phyloP scores from a whole-genome alignment of 2,797 vertebrate species.

The Rhincodon typus region DNA sequence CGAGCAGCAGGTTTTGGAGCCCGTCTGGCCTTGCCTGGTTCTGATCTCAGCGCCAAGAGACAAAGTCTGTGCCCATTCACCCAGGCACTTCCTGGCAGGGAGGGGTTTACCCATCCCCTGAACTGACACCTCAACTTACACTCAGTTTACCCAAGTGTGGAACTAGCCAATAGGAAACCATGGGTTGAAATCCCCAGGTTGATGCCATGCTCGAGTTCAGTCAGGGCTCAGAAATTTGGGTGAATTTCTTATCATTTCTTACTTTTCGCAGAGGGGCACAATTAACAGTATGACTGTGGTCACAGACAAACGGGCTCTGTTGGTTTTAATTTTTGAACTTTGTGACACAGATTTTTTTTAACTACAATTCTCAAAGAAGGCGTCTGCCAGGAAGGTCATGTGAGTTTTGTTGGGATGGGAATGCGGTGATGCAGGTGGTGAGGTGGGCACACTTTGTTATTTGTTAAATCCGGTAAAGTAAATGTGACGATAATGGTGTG shows the following conservation, averaged over 20 bases:
- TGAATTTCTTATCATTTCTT: too few species aligned
- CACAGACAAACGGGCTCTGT: neutral
- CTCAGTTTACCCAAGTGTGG: neutral
- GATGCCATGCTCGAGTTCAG: neutral
- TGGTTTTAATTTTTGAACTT: neutral
- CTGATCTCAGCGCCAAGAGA: neutral
- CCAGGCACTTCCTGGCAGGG: neutral
- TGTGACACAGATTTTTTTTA: neutral
- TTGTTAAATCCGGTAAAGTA: neutral
- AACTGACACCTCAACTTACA: neutral
- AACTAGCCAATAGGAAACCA: neutral
- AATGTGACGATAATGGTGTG: neutral
- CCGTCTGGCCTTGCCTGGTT: neutral
- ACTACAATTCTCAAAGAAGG: neutral
- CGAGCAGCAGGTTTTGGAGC: too few species aligned
- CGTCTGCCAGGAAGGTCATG: neutral
- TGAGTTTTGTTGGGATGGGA: neutral
- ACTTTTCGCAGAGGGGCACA: neutral
- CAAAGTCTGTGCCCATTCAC: too few species aligned
- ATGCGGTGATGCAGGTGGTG: neutral
- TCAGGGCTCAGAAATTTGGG: neutral
- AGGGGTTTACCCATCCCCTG: neutral
- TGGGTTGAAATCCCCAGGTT: neutral
- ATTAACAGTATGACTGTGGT: neutral
- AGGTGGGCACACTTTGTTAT: neutral